Evolutionary conservation across 2,113 vertebrate species (phyloP).

Genomic region (Anguilla rostrata): DNA sequence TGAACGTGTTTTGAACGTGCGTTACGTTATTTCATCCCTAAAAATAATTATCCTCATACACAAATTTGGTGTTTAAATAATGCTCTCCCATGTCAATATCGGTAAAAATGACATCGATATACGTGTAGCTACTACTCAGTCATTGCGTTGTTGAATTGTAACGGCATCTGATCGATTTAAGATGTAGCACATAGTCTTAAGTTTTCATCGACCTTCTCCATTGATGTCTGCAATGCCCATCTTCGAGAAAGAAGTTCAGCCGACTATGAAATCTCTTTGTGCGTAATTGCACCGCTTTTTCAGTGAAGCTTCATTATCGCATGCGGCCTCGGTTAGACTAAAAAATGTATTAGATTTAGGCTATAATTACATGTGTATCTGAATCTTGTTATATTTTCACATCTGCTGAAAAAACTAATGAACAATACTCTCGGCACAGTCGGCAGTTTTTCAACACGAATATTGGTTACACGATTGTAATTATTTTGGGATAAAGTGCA

Average conservation of each 20-base stretch:
- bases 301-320: constrained; percentile 22
- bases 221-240: neutral
- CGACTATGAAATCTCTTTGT: neutral
- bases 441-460: constrained; percentile 52
- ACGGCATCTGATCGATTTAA: neutral
- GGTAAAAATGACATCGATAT: neutral
- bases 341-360: neutral
- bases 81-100: too few relatives aligned
- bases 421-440: constrained; percentile 46
- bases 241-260: neutral
- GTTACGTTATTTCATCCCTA: too few relatives aligned
- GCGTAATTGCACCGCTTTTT: constrained; percentile 12
- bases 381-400: constrained; percentile 18
- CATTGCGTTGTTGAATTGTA: neutral
- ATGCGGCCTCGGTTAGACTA: constrained; percentile 27
- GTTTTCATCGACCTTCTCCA: neutral
- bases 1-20: too few relatives aligned
- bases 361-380: neutral
- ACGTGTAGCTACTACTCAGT: neutral
- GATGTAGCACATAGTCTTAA: neutral
- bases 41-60: too few relatives aligned
- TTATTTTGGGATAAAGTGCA: constrained; percentile 9
- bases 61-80: neutral
- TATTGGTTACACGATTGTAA: constrained; percentile 48
- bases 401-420: constrained; percentile 49